Base-by-base conservation (phyloP, 2,113 vertebrate species). In the Rhinichthys klamathensis region DNA sequence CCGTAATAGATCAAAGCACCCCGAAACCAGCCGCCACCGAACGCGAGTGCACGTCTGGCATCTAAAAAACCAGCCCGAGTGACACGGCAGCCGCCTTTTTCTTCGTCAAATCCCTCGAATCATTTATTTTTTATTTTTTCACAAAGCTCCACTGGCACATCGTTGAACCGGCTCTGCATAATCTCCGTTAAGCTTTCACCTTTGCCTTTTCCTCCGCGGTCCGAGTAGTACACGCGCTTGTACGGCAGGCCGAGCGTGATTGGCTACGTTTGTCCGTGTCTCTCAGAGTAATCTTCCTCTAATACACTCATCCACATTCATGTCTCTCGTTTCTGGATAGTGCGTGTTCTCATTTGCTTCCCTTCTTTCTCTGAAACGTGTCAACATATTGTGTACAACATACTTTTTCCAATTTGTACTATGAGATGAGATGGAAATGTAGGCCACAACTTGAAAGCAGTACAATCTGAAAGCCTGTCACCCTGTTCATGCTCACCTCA, bases 261-360 rank as follows among this genome's bases (percentile, higher is more conserved):
- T 60, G 46, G 30, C 8, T 67, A 12, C 21, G 16, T 80, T 69
- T 58, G 56, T 21, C 63, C 46, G 0, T 79, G 49, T 58, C 41
- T 76, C 3, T 83, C 38, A 15, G 35, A 41, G 51, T 85, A 70
- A 87, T 83, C 86, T 67, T 65, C 51, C 44, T 76, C 54, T 79
- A 85, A 79, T 73, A 75, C 63, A 86, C 63, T 87, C 67, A 84
- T 27, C 85, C 63, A 74, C 84, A 54, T 25, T 69, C 85, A 75
- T 74, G n/a, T 4, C n/a, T 21, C 23, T 56, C 10, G 18, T 80
- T 41, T 81, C 61, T 32, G 16, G 25, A 32, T 69, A 13, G 46
- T 2, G 2, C 16, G 6, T 1, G 2, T 32, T 35, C 46, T 81
- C 61, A 69, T 81, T 81, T 69, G 41, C 11, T 27, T 63, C 35